Conservation (phyloP, 2,888 invertebrate genomes). For the Cerceris rybyensis region DNA sequence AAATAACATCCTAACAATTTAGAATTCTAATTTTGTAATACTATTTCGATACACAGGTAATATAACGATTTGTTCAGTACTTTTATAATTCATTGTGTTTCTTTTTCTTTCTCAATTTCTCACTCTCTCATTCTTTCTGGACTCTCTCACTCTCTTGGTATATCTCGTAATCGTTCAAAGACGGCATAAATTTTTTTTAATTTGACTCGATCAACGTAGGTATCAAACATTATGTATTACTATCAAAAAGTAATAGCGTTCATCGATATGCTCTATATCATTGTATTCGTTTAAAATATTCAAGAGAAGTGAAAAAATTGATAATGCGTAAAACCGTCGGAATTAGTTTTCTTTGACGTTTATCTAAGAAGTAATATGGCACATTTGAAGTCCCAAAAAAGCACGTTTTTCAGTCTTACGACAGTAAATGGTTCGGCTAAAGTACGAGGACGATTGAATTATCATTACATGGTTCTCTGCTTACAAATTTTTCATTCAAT, state of each 20-base stretch:
- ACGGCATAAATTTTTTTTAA: conserved; percentile 22
- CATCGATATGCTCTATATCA: conserved; percentile 50
- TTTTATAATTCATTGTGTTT: conserved; percentile 3
- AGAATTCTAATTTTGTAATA: conserved; percentile 21
- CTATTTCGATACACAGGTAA: conserved; percentile 10
- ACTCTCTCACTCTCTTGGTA: neutral
- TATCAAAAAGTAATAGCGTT: conserved; percentile 35
- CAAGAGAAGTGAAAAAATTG: conserved; percentile 43
- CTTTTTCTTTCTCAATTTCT: conserved; percentile 5
- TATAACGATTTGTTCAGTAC: conserved; percentile 4
- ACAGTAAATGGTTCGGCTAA: conserved; percentile 51
- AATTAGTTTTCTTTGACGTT: conserved; percentile 9
- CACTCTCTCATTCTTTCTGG: neutral
- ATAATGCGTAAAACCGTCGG: conserved; percentile 30
- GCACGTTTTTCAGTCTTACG: conserved; percentile 67
- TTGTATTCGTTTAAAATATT: conserved; percentile 33
- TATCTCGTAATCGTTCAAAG: conserved; percentile 19
- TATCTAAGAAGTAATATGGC: conserved; percentile 58
- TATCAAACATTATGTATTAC: conserved; percentile 25
- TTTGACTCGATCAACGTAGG: conserved; percentile 14
- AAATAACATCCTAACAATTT: conserved; percentile 23
- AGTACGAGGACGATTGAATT: conserved; percentile 38
- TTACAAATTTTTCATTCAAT: conserved; percentile 13
- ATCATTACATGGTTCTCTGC: conserved; percentile 21
- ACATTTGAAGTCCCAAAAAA: conserved; percentile 60